Evolutionary conservation across 2,113 vertebrate species (phyloP).

Genomic region (Microtus oregoni): DNA sequence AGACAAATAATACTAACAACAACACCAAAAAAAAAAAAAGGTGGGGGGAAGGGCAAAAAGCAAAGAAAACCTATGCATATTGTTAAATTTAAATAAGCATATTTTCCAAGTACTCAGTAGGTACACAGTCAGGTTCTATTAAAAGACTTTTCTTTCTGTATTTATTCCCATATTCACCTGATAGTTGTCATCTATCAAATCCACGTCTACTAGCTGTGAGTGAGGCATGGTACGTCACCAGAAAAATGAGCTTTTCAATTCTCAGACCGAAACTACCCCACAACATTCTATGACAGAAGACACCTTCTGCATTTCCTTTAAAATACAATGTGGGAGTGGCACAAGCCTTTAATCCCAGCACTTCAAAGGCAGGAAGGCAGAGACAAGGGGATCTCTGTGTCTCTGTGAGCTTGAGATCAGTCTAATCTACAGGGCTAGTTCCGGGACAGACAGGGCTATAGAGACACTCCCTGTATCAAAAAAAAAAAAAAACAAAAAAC

Average conservation of each 20-base stretch:
- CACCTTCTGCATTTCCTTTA: background rate
- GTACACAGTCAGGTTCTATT: background rate
- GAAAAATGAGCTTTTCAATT: background rate
- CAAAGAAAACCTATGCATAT: background rate
- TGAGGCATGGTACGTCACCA: background rate
- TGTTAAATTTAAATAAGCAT: background rate
- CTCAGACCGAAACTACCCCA: background rate
- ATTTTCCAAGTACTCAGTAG: background rate
- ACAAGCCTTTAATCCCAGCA: background rate
- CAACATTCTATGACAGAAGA: background rate
- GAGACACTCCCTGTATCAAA: background rate
- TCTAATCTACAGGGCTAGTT: background rate
- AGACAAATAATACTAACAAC: background rate
- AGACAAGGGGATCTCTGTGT: background rate
- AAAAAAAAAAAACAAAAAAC: too few relatives aligned
- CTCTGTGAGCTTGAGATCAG: background rate
- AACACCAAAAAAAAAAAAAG: background rate
- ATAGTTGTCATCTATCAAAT: background rate
- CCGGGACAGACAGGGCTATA: background rate
- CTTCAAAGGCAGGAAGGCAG: background rate
- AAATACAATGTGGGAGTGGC: background rate
- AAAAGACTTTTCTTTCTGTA: background rate
- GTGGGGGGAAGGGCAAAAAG: background rate
- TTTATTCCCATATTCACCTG: background rate
- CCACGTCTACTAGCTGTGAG: background rate